Percentiles rank a stretch among this genome's conserved stretches.
Evolutionary conservation across 1,140 invertebrate species (phyloP).

Genomic region (Tetramorium parvispinum): DNA sequence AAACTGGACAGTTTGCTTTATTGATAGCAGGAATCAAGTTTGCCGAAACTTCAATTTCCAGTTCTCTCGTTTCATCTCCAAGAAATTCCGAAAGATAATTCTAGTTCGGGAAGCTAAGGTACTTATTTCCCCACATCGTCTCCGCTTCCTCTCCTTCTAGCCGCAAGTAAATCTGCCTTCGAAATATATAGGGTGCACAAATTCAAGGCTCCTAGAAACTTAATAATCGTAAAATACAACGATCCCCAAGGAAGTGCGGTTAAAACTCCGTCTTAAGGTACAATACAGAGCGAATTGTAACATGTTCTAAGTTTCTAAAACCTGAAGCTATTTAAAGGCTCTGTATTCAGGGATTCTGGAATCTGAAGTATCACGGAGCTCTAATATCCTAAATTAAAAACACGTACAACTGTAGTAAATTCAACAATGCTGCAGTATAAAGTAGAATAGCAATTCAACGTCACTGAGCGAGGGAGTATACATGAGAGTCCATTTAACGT

Average conservation of each 20-base stretch:
- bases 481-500: neutral
- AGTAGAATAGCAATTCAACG: neutral
- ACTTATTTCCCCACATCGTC: constrained; percentile 50
- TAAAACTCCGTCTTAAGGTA: neutral
- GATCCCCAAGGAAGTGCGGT: neutral
- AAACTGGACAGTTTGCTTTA: neutral
- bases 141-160: constrained; percentile 14
- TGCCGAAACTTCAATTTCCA: constrained; percentile 27
- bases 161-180: constrained; percentile 43
- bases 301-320: neutral
- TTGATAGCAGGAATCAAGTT: neutral
- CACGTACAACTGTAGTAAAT: neutral
- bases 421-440: neutral
- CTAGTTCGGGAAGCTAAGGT: constrained; percentile 20
- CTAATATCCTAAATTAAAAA: constrained; percentile 17
- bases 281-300: neutral
- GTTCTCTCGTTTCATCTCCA: neutral
- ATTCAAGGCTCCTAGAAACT: constrained; percentile 27
- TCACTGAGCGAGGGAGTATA: neutral
- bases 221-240: constrained; percentile 20
- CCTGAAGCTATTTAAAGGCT: neutral
- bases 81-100: constrained; percentile 59
- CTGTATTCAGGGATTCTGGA: neutral
- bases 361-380: neutral
- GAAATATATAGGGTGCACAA: constrained; percentile 23